Evolutionary conservation across 2,888 invertebrate species (phyloP).

Genomic region (Girardia tigrina): DNA sequence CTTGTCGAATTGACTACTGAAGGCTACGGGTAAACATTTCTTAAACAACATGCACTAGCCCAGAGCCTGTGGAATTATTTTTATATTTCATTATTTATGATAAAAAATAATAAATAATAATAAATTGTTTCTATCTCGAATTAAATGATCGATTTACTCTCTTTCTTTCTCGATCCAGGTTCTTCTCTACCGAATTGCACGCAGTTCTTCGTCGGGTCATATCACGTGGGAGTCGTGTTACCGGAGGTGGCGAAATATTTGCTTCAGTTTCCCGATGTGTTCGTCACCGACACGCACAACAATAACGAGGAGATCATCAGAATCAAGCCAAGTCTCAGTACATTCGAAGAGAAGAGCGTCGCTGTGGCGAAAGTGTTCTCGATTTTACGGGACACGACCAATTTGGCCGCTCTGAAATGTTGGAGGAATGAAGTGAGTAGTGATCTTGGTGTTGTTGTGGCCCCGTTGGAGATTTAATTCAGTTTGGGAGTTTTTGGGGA

Average conservation of each 20-base stretch:
- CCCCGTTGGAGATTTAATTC: too few species aligned
- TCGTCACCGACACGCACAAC: slow-evolving; percentile 36
- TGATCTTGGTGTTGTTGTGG: neutral
- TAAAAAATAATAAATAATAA: too few species aligned
- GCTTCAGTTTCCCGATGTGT: slow-evolving; percentile 65
- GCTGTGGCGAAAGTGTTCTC: slow-evolving; percentile 66
- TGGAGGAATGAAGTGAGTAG: slow-evolving; percentile 74
- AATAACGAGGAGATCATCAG: slow-evolving; percentile 55
- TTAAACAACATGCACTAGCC: too few species aligned
- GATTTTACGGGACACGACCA: slow-evolving; percentile 61
- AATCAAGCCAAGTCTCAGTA: slow-evolving; percentile 71
- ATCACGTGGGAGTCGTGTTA: slow-evolving; percentile 73
- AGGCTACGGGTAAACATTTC: too few species aligned
- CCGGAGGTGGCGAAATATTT: slow-evolving; percentile 66
- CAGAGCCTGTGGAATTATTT: too few species aligned
- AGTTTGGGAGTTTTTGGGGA: too few species aligned
- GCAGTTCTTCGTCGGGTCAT: slow-evolving; percentile 66
- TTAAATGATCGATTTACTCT: too few species aligned
- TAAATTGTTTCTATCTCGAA: too few species aligned
- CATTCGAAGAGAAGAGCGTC: slow-evolving; percentile 66
- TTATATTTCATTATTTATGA: too few species aligned
- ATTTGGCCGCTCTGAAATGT: slow-evolving; percentile 58
- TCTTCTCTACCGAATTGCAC: neutral
- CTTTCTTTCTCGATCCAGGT: neutral
- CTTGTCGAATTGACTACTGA: too few species aligned